These are phyloP conservation scores for Orchestia grillus DNA, from an alignment of 1,140 invertebrate genomes.

Conservation along the genomic window DNA sequence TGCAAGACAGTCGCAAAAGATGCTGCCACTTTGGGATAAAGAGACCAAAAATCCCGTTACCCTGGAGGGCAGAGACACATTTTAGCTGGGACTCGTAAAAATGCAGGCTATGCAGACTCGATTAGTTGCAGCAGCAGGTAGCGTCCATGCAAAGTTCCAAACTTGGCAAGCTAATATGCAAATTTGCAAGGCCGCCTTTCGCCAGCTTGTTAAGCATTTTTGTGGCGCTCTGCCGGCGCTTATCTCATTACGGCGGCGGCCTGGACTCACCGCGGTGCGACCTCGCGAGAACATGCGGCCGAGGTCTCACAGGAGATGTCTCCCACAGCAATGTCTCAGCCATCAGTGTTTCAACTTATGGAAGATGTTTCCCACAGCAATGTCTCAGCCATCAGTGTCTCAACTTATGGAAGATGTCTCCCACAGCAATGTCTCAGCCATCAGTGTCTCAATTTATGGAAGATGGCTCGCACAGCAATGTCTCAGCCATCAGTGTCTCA, in stretches of 20 bases:
- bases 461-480: no score
- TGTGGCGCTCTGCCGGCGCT: not conserved
- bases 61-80: not conserved
- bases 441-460: no score
- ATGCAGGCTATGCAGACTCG: constrained; percentile 34
- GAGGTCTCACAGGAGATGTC: not conserved
- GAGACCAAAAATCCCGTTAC: not conserved
- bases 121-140: constrained; percentile 52
- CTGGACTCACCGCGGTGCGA: not conserved
- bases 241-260: constrained; percentile 11
- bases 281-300: no score
- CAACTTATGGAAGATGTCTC: no score
- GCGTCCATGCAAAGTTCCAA: constrained; percentile 44
- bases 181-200: constrained; percentile 42
- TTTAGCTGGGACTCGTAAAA: constrained; percentile 3
- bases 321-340: not conserved
- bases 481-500: no score
- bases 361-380: no score
- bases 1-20: not conserved
- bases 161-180: constrained; percentile 51
- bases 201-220: constrained; percentile 55
- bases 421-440: no score
- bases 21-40: not conserved
- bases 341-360: no score
- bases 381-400: no score